Evolutionary conservation across 2,797 vertebrate genomes (phyloP), one percentile per base, ranked within the genome.

Genomic region (Leucoraja ocellata): DNA sequence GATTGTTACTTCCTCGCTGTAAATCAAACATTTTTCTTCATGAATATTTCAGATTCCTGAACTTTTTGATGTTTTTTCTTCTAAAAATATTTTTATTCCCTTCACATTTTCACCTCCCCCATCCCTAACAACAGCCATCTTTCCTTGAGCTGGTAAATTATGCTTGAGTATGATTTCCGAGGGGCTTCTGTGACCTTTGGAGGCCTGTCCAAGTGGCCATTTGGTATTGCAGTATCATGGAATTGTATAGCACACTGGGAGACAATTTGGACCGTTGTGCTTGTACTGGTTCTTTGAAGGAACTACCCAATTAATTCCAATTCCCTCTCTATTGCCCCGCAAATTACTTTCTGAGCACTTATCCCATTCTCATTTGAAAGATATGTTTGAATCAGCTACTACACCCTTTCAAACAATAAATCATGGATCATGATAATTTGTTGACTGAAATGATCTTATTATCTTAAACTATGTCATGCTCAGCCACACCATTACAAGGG

Each of bases 31-130:
- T 91, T 73, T 46, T 32, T 36, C 32, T 0, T 91, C 90, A 91
- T 91, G 32, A 91, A 91, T 91, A 91, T 91, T 91, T 91, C 90
- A 91, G 68, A 91, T 73, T 91, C 68, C 39, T 9, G 36, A 91
- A 91, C 65, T 73, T 91, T 28, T 73, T 91, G 65, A 71, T 91
- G 90, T 73, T 91, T 74, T 74, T 54, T 68, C 90, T 91, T 91
- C 90, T 74, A 73, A 91, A 86, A 91, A 74, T 91, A 74, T 71
- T 74, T 74, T 73, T 5, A 25, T 84, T 61, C 11, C 18, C 32
- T 14, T 61, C 14, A 79, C 4, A 79, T 1, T 79, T 6, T 28
- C 28, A 25, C 83, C 83, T 28, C 28, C 5, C 58, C 83, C 58
- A 6, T 54, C 80, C 8, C 81, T 28, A 5, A 23, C 18, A 18